Evolutionary conservation across 2,888 invertebrate genomes (phyloP).

Genomic region (Drosophila putrida): DNA sequence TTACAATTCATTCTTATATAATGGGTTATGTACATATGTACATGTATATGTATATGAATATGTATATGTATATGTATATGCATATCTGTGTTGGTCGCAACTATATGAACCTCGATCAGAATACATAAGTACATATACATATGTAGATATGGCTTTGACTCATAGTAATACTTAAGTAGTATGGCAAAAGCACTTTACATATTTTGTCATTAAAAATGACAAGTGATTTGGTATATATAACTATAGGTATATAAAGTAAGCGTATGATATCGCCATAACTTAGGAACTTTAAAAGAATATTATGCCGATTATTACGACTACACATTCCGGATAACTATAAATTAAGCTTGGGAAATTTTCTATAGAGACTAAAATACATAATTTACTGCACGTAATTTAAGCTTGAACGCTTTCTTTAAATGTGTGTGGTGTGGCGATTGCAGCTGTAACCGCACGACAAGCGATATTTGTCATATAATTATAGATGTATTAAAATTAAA

Average conservation of each 20-base stretch:
- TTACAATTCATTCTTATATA: slow-evolving; percentile 1
- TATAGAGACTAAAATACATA: not conserved
- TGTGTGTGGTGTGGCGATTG: not conserved
- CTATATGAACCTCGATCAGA: not conserved
- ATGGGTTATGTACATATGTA: too few species aligned
- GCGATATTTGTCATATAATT: not conserved
- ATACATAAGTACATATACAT: not conserved
- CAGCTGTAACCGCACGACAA: too few species aligned
- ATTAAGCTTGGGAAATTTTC: not conserved
- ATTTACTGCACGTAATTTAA: not conserved
- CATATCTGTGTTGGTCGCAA: not conserved
- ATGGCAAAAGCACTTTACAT: not conserved
- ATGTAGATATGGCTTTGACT: not conserved
- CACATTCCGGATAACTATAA: slow-evolving; percentile 6
- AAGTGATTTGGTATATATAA: not conserved
- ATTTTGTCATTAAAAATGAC: not conserved
- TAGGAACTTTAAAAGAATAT: not conserved
- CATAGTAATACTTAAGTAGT: not conserved
- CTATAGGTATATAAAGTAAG: not conserved
- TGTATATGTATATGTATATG: too few species aligned
- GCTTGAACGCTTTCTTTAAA: too few species aligned
- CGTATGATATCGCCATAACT: not conserved
- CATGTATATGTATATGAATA: not conserved
- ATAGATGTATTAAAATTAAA: too few species aligned
- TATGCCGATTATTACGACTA: not conserved